phyloP scores from a whole-genome alignment of 2,888 invertebrate genomes.

The Acanthosepion pharaonis region DNA sequence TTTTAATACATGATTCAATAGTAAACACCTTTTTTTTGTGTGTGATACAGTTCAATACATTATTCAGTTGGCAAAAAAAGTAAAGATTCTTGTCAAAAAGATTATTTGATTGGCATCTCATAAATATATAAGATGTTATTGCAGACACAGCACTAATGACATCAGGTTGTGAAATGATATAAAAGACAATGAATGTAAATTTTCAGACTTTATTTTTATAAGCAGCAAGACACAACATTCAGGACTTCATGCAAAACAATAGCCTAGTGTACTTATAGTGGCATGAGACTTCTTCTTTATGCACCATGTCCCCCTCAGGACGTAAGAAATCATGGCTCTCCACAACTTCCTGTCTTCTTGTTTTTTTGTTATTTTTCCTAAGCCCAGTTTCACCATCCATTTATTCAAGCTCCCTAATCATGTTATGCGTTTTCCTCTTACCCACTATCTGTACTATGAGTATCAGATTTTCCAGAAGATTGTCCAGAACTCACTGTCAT shows the following conservation, averaged over 20 bases:
- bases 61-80: conserved; percentile 20
- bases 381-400: no score
- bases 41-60: background rate
- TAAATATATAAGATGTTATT: conserved; percentile 18
- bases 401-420: no score
- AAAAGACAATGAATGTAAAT: background rate
- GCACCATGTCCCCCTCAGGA: no score
- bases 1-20: background rate
- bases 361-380: no score
- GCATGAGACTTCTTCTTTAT: no score
- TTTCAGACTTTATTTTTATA: background rate
- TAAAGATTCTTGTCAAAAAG: background rate
- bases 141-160: background rate
- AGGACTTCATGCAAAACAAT: background rate
- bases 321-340: no score
- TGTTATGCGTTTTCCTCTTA: no score
- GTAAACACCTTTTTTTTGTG: background rate
- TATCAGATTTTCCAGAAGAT: no score
- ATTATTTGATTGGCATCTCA: conserved; percentile 9
- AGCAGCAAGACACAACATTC: background rate
- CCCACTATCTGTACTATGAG: no score
- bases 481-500: no score
- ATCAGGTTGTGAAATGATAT: background rate
- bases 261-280: no score
- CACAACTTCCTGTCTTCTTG: no score